These are phyloP conservation scores for Muricea muricata DNA, from an alignment of 92 coral and sea anemone species.

Conservation along the genomic window DNA sequence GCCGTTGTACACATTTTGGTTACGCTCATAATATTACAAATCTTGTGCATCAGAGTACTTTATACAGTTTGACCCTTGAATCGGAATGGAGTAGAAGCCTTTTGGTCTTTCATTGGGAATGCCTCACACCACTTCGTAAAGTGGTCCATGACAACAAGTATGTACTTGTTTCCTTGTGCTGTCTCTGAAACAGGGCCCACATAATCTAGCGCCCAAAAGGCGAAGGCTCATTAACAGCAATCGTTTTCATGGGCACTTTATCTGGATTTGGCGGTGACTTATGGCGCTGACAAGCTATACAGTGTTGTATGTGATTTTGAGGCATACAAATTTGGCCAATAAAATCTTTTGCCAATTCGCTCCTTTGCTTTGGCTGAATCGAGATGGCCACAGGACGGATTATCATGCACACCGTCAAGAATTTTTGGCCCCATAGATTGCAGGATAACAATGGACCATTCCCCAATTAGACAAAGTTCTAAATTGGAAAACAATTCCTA, in stretches of 20 bases:
- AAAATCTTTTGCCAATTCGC: slow-evolving; percentile 21
- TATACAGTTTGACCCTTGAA: slow-evolving; percentile 54
- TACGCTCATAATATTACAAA: slow-evolving; percentile 55
- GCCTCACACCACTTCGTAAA: slow-evolving; percentile 63
- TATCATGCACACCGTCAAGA: slow-evolving; percentile 35
- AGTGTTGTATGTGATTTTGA: slow-evolving; percentile 9
- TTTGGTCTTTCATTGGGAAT: slow-evolving; percentile 40
- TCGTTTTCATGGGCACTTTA: slow-evolving; percentile 48
- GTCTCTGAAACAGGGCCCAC: slow-evolving; percentile 62
- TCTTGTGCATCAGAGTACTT: slow-evolving; percentile 53
- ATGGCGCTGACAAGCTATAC: slow-evolving; percentile 21
- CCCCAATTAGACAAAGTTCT: too few species aligned
- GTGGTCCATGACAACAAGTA: slow-evolving; percentile 54
- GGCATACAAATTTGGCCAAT: slow-evolving; percentile 30
- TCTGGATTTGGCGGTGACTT: slow-evolving; percentile 5
- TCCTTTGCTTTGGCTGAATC: slow-evolving; percentile 16
- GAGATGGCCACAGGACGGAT: slow-evolving; percentile 37
- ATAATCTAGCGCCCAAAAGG: slow-evolving; percentile 67
- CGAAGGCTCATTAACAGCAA: slow-evolving; percentile 52
- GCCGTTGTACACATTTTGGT: slow-evolving; percentile 38
- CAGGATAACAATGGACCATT: slow-evolving; percentile 22
- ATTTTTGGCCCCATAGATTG: slow-evolving; percentile 27
- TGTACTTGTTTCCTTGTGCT: slow-evolving; percentile 55
- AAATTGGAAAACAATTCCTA: too few species aligned
- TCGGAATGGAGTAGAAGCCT: slow-evolving; percentile 36